Percentiles rank a stretch among this genome's conserved stretches.
phyloP scores from a whole-genome alignment of 2,888 invertebrate genomes.

The Sycophila texana region DNA sequence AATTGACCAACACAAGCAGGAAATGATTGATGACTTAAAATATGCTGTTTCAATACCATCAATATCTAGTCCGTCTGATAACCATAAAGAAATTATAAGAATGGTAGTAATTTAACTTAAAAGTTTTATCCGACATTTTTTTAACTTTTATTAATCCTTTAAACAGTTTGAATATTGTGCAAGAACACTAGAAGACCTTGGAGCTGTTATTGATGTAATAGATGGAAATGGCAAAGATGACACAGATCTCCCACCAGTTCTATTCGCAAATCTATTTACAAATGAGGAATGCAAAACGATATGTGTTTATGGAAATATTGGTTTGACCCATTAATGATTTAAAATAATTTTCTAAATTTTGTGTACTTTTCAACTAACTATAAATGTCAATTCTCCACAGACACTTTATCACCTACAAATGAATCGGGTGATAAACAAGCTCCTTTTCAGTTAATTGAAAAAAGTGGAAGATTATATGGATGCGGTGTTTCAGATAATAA shows the following conservation, averaged over 20 bases:
- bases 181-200: constrained; percentile 58
- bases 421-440: constrained; percentile 15
- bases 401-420: constrained; percentile 43
- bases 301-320: constrained; percentile 63
- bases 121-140: neutral
- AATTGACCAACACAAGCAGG: constrained; percentile 56
- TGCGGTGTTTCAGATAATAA: constrained; percentile 60
- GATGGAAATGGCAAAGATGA: constrained; percentile 51
- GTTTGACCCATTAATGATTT: constrained; percentile 48
- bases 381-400: constrained; percentile 41
- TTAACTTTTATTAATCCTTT: constrained; percentile 19
- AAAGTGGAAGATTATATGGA: constrained; percentile 59
- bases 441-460: constrained; percentile 56
- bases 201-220: constrained; percentile 57
- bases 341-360: constrained; percentile 2
- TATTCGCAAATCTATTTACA: constrained; percentile 60
- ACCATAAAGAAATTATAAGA: constrained; percentile 58
- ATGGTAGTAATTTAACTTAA: constrained; percentile 56
- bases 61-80: constrained; percentile 52
- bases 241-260: constrained; percentile 58
- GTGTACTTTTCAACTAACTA: neutral
- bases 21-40: constrained; percentile 57
- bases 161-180: constrained; percentile 59
- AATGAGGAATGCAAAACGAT: constrained; percentile 60
- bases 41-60: constrained; percentile 61